Evolutionary conservation across 2,888 invertebrate species (phyloP), one percentile per base, ranked within the genome.

Genomic region (Rapana venosa): DNA sequence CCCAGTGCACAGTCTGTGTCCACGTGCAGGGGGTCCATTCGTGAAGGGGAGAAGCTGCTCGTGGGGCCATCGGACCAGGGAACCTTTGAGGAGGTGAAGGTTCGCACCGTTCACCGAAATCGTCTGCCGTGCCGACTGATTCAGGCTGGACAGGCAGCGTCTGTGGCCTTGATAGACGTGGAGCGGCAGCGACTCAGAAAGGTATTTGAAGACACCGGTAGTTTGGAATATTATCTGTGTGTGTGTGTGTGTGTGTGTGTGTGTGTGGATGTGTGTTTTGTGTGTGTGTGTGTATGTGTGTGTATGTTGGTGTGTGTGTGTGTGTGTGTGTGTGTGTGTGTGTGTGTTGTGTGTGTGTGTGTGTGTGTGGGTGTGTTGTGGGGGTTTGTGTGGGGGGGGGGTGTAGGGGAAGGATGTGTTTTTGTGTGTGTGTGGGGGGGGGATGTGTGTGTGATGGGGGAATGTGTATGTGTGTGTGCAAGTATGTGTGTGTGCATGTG

Each of bases 91-190:
- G 97, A 97, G 17, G 98, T 98, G 0, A 97, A 97, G 26, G 97
- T 99, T 8, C 97, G 98, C 92, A 98, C 98, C 5, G 97, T 99
- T 89, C 98, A 99, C 96, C 97, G 99, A 8, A 99, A 99, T 96
- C 97, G 99, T 93, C 98, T 98, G 13, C 98, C 98, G 0, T 98
- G 98, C 95, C 97, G 98, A 81, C 96, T 97, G 89, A 99, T 99
- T 4, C 97, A 98, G 91, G 98, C 98, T 0, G 98, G 98, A 0
- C 98, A 99, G 96, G 98, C 98, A 93, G 98, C 99, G 0, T 98
- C 98, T 5, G 96, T 98, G 79, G 97, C 98, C 47, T 96, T 98
- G 8, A 97, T 97, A 93, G 93, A 94, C 91, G 92, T 93, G n/a
- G 93, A 93, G 56, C 92, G 93, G 87, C 93, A 93, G 81, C 90